Evolutionary conservation across 2,888 invertebrate genomes (phyloP).

Genomic region (Acanthosepion pharaonis): DNA sequence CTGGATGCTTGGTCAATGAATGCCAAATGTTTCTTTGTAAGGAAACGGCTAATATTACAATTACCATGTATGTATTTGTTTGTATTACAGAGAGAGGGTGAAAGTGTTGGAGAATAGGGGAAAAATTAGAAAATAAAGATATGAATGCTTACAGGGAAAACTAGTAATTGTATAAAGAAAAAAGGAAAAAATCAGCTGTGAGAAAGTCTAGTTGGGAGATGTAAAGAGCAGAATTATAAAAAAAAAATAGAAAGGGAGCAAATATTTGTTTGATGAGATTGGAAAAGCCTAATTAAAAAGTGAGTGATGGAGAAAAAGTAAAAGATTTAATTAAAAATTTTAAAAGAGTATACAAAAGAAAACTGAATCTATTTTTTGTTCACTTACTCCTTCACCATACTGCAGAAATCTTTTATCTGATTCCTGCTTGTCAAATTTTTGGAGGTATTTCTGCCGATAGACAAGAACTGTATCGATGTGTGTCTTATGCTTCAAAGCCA

Average conservation of each 20-base stretch:
- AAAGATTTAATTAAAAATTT: neutral
- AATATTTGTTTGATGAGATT: neutral
- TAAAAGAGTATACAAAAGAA: neutral
- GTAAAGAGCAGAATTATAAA: neutral
- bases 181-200: too few species aligned
- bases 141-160: too few species aligned
- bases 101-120: too few species aligned
- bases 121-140: too few species aligned
- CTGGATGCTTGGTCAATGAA: too few species aligned
- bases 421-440: constrained; percentile 76
- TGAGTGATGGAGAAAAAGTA: neutral
- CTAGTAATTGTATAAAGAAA: too few species aligned
- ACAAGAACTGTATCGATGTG: constrained; percentile 84
- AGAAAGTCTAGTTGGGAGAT: too few species aligned
- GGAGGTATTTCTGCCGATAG: constrained; percentile 80
- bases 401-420: constrained; percentile 74
- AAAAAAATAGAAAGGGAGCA: neutral
- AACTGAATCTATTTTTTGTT: neutral
- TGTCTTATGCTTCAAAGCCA: constrained; percentile 83
- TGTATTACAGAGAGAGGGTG: too few species aligned
- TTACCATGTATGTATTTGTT: too few species aligned
- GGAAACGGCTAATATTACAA: too few species aligned
- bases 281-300: neutral
- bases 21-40: too few species aligned
- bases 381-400: constrained; percentile 72